These are phyloP conservation scores for Papilio aristodemus DNA, from an alignment of 1,140 invertebrate genomes.

Conservation along the genomic window DNA sequence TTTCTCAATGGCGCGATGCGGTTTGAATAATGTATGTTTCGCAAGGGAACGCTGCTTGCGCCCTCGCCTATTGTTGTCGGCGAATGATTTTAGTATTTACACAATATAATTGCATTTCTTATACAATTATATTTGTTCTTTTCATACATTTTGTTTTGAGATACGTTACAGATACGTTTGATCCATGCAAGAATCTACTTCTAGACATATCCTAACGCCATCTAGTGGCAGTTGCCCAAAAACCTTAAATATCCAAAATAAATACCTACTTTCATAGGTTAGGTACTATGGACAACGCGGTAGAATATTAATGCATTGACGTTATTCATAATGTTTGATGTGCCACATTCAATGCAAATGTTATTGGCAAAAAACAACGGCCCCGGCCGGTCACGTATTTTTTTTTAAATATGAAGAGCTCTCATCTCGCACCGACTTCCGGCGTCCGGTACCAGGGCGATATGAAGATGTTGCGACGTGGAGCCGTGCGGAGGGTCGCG, in stretches of 20 bases:
- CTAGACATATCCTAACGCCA: too few relatives aligned
- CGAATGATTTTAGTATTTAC: background rate
- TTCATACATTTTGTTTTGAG: background rate
- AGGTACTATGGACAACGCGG: background rate
- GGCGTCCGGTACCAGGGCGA: constrained; percentile 8
- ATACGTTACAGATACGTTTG: too few relatives aligned
- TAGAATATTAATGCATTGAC: constrained; percentile 11
- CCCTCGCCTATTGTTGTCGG: constrained; percentile 54
- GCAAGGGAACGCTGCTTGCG: constrained; percentile 43
- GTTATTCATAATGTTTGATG: constrained; percentile 35
- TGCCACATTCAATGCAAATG: constrained; percentile 46
- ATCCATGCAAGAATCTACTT: too few relatives aligned
- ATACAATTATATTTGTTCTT: background rate
- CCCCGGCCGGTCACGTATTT: background rate
- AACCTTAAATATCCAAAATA: too few relatives aligned
- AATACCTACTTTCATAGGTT: too few relatives aligned
- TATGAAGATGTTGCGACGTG: constrained; percentile 18
- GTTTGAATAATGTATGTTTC: constrained; percentile 74
- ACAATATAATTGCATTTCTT: background rate
- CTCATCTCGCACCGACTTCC: constrained; percentile 37
- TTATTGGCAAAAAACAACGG: constrained; percentile 36
- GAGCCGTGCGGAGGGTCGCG: constrained; percentile 9
- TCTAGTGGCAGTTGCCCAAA: background rate
- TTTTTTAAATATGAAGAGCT: constrained; percentile 31
- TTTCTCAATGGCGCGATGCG: constrained; percentile 76